A percentile compares a stretch with the other conserved stretches of the same genome.
Conservation (phyloP, 2,888 invertebrate species). For the Andrena hattorfiana region DNA sequence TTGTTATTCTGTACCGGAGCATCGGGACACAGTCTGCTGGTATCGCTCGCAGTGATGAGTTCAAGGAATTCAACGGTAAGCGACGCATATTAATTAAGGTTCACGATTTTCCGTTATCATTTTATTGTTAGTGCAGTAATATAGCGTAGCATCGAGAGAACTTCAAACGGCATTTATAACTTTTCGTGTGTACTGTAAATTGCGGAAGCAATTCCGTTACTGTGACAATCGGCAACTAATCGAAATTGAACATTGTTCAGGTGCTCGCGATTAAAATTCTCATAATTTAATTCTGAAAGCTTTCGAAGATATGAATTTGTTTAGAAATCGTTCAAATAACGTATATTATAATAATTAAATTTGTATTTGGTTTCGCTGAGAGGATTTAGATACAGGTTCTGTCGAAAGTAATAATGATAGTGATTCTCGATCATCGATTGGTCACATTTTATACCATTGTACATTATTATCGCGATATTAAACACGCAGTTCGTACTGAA, state of each 20-base stretch:
- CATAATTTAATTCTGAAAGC: no score
- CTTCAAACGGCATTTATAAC: background rate
- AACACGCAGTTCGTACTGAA: background rate
- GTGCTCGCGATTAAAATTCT: background rate
- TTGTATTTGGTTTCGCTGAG: no score
- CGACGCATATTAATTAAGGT: constrained; percentile 32
- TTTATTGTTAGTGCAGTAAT: background rate
- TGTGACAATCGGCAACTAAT: constrained; percentile 10
- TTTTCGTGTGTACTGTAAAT: constrained; percentile 21
- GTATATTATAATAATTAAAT: no score
- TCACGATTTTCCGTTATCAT: constrained; percentile 11
- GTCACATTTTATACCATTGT: background rate
- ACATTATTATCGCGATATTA: constrained; percentile 7
- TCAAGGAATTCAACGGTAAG: constrained; percentile 51
- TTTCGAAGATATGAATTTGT: no score
- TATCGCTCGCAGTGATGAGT: constrained; percentile 58
- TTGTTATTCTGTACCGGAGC: constrained; percentile 65
- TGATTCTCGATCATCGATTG: background rate
- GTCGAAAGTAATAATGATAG: constrained; percentile 23
- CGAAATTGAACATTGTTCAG: background rate
- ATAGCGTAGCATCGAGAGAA: background rate
- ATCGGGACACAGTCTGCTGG: constrained; percentile 55
- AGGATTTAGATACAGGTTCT: background rate
- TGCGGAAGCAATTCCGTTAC: constrained; percentile 12
- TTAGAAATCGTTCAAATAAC: no score